Base-by-base conservation (phyloP, 2,113 vertebrate genomes). In the Cyprinodon tularosa region DNA sequence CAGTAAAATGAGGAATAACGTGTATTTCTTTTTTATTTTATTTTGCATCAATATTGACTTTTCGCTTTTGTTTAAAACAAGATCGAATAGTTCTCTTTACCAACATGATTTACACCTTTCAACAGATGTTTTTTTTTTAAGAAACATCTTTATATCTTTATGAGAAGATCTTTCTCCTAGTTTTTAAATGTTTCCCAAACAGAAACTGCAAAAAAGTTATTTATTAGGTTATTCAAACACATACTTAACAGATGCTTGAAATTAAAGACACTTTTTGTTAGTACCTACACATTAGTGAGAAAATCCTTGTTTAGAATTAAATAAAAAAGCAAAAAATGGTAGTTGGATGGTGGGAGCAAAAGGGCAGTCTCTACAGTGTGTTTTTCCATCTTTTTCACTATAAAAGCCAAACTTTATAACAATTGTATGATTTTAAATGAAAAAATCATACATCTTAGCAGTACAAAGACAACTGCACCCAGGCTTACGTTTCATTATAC, bases 401-500 rank as follows among this genome's bases (percentile, higher is more conserved):
- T 44, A 66, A 69, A 69, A 47, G 20, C 37, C 77, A 74, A 75
- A 82, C 79, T 84, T 84, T 77, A 57, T 67, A 68, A 64, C 66
- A 63, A 64, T 68, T 74, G n/a, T 84, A 72, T 72, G 47, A 82
- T 82, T 85, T 59, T 57, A 77, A 87, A 78, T 80, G 73, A 80
- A 67, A 47, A 71, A 67, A 85, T 74, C 74, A 77, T 10, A 65
- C 68, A 76, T 72, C 78, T 66, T 60, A 72, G 80, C 53, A 78
- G 70, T 62, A 76, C 70, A 81, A 60, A 68, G 64, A 80, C 59
- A 70, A 59, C 50, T 60, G 59, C 66, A 83, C 70, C 69, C 67
- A 74, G 48, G 39, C 78, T 84, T 76, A 82, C 79, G 84, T 87
- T 79, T 73, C 90, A 89, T 71, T 77, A 85, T 72, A 92, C 93